Base-by-base conservation (phyloP, 2,888 invertebrate genomes). In the Trichacis sp. region DNA sequence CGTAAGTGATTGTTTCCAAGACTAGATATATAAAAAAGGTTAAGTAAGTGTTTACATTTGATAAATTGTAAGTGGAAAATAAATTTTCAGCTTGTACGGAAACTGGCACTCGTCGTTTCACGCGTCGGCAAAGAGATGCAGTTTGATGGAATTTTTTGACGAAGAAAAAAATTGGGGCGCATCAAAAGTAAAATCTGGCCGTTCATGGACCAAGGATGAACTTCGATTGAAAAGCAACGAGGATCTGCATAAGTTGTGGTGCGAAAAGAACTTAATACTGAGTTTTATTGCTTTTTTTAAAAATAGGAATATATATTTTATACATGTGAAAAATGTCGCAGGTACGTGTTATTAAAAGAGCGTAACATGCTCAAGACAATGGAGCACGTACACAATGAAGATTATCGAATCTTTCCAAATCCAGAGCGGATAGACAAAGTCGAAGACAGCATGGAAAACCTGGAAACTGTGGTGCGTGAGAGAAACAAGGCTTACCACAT, bases 161-260 rank as follows among this genome's bases (percentile, higher is more conserved):
- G 87, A 88, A 40, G 88, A 92, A 77, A 91, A 93, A 71, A 93
- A 96, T 84, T 97, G 95, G 95, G 89, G 88, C 29, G 90, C 89
- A 82, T 85, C 85, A 24, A 89, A 90, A 79, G 89, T 96, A 6
- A 90, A 90, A 86, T 89, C 90, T 51, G 96, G 97, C 1, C 87
- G 97, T 74, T 88, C 93, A 5, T 98, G 97, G 97, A 91, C 87
- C 66, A 84, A 87, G 56, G 97, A 97, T 69, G 99, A 99, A 84
- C 86, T 99, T 15, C 88, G 99, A 77, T 89, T 98, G 47, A 99
- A 98, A 85, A 96, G 96, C 46, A 98, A 97, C 82, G 87, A 90
- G 49, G 99, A 99, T 85, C 88, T 99, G 58, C 99, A 99, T 83
- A 97, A 98, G 86, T 86, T 99, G 61, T 99, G 99, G 98, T 97